These are phyloP conservation scores for Phocides pigmalion DNA, from an alignment of 1,140 invertebrate genomes.

Conservation along the genomic window DNA sequence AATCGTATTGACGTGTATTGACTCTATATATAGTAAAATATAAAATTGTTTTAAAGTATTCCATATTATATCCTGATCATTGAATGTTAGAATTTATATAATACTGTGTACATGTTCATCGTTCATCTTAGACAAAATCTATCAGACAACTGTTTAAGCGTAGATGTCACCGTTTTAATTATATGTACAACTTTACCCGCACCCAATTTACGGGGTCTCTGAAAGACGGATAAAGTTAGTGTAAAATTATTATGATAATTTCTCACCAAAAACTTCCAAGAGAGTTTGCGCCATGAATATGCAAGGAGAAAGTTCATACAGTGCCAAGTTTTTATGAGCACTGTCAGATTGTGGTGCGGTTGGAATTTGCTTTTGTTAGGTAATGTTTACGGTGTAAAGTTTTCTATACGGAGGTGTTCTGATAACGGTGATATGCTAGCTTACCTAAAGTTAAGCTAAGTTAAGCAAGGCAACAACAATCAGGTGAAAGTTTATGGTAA, in stretches of 20 bases:
- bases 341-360: constrained; percentile 68
- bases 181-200: constrained; percentile 37
- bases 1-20: no score
- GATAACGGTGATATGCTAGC: constrained; percentile 16
- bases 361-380: constrained; percentile 65
- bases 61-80: no score
- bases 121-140: no score
- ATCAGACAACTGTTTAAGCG: background rate
- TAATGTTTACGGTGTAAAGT: constrained; percentile 23
- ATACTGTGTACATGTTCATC: no score
- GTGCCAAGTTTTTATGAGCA: constrained; percentile 76
- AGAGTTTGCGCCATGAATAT: constrained; percentile 78
- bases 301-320: constrained; percentile 73
- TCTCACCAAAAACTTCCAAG: constrained; percentile 78
- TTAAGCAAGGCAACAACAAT: constrained; percentile 13
- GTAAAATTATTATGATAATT: constrained; percentile 81
- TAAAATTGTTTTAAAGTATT: no score
- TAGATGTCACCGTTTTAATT: background rate
- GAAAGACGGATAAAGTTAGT: constrained; percentile 73
- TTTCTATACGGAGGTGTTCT: constrained; percentile 24
- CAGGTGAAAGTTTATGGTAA: constrained; percentile 2
- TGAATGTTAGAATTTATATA: no score
- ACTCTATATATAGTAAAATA: no score
- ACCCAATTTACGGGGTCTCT: constrained; percentile 54
- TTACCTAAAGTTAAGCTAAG: no score